phyloP scores from a whole-genome alignment of 1,140 invertebrate species.

The Micrasema longulum region DNA sequence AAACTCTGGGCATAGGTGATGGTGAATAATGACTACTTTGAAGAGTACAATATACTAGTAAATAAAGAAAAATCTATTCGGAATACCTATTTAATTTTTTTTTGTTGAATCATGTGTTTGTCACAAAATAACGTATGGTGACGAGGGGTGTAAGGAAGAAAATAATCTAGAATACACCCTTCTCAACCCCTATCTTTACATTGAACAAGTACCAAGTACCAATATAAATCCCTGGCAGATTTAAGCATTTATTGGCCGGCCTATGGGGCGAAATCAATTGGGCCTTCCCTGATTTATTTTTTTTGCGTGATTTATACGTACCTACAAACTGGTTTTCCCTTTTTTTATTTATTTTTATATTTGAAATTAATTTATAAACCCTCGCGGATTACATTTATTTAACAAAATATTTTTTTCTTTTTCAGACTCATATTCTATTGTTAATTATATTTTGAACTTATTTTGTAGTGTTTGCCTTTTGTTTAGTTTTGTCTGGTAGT shows the following conservation, averaged over 20 bases:
- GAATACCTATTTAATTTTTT: background rate
- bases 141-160: background rate
- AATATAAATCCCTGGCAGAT: background rate
- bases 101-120: background rate
- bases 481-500: background rate
- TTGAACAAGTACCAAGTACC: background rate
- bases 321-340: too few species aligned
- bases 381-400: too few species aligned
- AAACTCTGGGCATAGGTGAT: background rate
- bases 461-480: background rate
- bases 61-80: conserved; percentile 4
- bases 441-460: background rate
- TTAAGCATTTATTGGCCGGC: background rate
- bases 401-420: too few species aligned
- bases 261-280: background rate
- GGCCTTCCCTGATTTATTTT: too few species aligned
- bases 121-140: background rate
- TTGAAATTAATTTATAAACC: too few species aligned
- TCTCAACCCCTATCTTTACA: background rate
- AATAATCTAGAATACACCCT: conserved; percentile 7
- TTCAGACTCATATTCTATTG: background rate
- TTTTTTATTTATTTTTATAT: too few species aligned
- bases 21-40: too few species aligned
- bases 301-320: too few species aligned
- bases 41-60: too few species aligned